Base-by-base conservation (phyloP, 92 coral and sea anemone genomes). In the Epizoanthus rinbou region DNA sequence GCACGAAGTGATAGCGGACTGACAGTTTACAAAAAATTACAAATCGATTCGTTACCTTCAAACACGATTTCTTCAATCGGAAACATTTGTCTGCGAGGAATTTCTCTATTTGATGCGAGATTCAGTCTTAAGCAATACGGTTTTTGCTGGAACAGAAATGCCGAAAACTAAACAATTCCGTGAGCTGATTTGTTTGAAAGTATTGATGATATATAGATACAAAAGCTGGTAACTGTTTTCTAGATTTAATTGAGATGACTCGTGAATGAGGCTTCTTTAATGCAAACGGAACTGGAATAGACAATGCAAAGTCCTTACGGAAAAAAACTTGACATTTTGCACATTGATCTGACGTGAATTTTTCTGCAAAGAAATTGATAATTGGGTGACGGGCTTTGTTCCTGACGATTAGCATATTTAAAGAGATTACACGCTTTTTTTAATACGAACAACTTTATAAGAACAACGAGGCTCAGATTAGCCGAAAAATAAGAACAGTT, bases 21-120 rank as follows among this genome's bases (percentile, higher is more conserved):
- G 64, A 58, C 64, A 58, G 64, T 58, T 58, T 58, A 58, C 64
- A 58, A 58, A 58, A 58, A 58, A 16, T 58, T 58, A 58, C 64
- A 58, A 58, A 58, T 58, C 23, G 64, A 58, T 58, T 58, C 64
- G 64, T 58, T 58, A 58, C 64, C 64, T 58, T 58, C 64, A 58
- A 58, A 58, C 64, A 58, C 64, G 64, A 58, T 58, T 58, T 58
- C 64, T 58, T 58, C 64, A 58, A 57, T 1, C 62, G 62, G 62
- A 57, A 57, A 57, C 62, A 57, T 57, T 57, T 3, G 62, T 57
- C 62, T 57, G 7, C 62, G 62, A 57, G 62, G 62, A 57, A 57
- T 57, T 57, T 57, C 62, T 57, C 62, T 57, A 57, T 57, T 57
- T 57, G 62, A 57, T 57, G 62, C 62, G 62, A 57, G 62, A 57